A percentile compares a stretch with the other conserved stretches of the same genome.
phyloP scores from a whole-genome alignment of 2,113 vertebrate species.

The Macroglossus sobrinus region DNA sequence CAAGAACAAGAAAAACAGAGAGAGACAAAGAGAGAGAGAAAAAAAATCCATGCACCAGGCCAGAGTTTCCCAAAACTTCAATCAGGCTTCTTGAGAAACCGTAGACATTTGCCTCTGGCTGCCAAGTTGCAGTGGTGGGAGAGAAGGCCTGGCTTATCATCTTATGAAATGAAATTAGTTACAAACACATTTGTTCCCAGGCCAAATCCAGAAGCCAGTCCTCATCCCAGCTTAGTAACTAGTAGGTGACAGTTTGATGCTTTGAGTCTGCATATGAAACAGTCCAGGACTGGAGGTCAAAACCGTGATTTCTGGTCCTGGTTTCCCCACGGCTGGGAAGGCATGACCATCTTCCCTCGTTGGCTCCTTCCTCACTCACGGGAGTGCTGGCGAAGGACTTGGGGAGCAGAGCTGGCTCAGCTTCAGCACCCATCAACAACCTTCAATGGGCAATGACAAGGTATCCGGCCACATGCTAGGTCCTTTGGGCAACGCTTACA shows the following conservation, averaged over 20 bases:
- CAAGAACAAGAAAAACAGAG: not conserved
- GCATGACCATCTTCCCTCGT: not conserved
- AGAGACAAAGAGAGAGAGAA: not conserved
- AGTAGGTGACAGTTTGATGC: not conserved
- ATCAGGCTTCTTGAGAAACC: not conserved
- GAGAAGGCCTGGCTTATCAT: not conserved
- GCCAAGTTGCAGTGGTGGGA: not conserved
- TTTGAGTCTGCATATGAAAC: not conserved
- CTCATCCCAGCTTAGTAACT: not conserved
- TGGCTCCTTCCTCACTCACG: rapidly evolving
- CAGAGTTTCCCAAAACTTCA: not conserved
- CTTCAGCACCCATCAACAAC: not conserved
- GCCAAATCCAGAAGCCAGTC: not conserved
- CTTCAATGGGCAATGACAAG: not conserved
- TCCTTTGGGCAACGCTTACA: not conserved
- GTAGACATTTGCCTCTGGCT: not conserved
- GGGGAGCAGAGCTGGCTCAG: not conserved
- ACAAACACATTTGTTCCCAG: not conserved
- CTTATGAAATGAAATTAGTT: not conserved
- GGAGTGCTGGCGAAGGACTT: not conserved
- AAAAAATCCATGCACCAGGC: not conserved
- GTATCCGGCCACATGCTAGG: rapidly evolving
- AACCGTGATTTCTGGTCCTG: not conserved
- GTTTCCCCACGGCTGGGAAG: not conserved
- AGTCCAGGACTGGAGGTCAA: not conserved